These are phyloP conservation scores for Andrena camellia DNA, from an alignment of 2,888 invertebrate species.

Conservation along the genomic window DNA sequence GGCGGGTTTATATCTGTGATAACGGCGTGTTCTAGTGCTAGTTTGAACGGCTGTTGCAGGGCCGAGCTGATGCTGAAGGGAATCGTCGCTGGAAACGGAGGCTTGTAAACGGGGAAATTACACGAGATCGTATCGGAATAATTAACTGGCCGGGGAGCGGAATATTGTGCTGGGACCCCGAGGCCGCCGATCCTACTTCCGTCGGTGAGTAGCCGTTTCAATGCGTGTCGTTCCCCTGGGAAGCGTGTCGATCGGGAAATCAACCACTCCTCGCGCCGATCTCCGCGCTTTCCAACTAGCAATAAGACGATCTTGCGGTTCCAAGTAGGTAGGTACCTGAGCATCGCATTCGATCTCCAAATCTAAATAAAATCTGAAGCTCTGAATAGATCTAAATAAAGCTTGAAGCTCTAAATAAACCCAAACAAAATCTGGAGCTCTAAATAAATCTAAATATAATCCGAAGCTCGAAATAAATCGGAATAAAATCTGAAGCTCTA, in stretches of 20 bases:
- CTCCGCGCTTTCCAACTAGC: not conserved
- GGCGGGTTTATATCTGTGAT: conserved; percentile 6
- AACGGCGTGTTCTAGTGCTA: conserved; percentile 6
- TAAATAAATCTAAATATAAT: too few relatives aligned
- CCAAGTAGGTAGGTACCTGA: too few relatives aligned
- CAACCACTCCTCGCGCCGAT: conserved; percentile 3
- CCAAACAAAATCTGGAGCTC: too few relatives aligned
- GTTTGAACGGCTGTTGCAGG: conserved; percentile 5
- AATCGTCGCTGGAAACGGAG: conserved; percentile 4
- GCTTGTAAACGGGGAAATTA: conserved; percentile 40
- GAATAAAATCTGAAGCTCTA: too few relatives aligned
- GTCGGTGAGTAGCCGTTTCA: conserved; percentile 2
- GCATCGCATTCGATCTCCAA: too few relatives aligned
- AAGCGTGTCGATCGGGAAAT: conserved; percentile 1
- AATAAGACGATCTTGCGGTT: too few relatives aligned
- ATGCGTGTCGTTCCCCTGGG: conserved; percentile 2
- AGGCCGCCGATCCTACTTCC: conserved; percentile 33
- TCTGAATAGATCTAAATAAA: too few relatives aligned
- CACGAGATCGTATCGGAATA: conserved; percentile 62
- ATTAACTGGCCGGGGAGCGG: conserved; percentile 57
- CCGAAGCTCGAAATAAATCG: too few relatives aligned
- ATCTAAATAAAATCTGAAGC: too few relatives aligned
- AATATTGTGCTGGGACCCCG: conserved; percentile 57
- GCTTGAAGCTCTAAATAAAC: too few relatives aligned
- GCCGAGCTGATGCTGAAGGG: not conserved